phyloP scores from a whole-genome alignment of 2,797 vertebrate species.

The Malurus leucopterus region DNA sequence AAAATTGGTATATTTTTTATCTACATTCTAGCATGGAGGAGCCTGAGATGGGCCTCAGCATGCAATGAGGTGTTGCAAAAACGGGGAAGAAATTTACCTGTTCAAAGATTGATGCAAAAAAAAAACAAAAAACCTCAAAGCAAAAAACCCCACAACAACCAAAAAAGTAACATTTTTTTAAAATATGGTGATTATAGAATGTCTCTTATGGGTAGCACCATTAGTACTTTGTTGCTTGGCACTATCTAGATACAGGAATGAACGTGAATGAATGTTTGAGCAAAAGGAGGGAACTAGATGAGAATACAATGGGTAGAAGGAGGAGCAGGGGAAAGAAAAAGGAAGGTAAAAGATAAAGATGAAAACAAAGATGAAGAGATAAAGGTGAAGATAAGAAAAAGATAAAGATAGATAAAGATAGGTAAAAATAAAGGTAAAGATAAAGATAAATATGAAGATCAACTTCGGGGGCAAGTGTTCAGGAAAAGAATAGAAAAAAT shows the following conservation, averaged over 20 bases:
- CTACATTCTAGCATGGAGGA: neutral
- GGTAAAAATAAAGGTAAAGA: too few relatives aligned
- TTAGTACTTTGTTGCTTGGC: neutral
- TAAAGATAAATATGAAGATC: neutral
- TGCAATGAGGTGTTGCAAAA: neutral
- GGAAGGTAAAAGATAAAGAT: neutral
- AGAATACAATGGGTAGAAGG: neutral
- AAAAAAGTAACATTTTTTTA: neutral
- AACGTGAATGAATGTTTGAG: neutral
- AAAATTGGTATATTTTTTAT: slow-evolving; percentile 3
- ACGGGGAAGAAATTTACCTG: neutral
- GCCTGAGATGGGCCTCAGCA: neutral
- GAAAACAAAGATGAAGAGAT: too few relatives aligned
- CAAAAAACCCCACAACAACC: neutral
- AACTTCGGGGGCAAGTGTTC: neutral
- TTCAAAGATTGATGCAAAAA: neutral
- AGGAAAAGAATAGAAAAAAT: neutral
- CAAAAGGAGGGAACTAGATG: neutral
- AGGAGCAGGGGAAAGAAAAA: neutral
- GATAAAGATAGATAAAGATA: neutral
- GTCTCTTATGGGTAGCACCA: neutral
- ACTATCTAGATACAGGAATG: neutral
- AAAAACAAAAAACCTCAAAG: neutral
- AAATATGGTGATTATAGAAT: neutral
- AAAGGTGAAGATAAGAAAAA: neutral